These are phyloP conservation scores for Lucilia cuprina DNA, from an alignment of 1,140 invertebrate species.

Conservation along the genomic window DNA sequence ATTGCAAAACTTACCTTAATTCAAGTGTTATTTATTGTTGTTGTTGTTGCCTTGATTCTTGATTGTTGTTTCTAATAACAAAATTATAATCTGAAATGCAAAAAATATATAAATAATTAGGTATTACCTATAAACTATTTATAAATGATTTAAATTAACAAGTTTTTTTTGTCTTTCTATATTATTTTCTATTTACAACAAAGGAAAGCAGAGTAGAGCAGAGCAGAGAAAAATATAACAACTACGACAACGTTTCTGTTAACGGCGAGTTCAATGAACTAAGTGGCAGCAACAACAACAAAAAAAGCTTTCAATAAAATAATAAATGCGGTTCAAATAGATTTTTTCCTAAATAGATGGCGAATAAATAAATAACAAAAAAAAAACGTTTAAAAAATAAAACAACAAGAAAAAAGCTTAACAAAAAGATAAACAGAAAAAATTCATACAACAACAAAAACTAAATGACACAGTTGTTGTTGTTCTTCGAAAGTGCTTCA, in stretches of 20 bases:
- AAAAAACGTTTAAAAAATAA: neutral
- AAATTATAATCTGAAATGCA: neutral
- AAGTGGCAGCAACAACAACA: neutral
- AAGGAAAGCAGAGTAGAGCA: neutral
- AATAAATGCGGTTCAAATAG: slow-evolving; percentile 15
- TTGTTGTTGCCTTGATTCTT: neutral
- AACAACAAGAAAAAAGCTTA: neutral
- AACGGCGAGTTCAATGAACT: slow-evolving; percentile 21
- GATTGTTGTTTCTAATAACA: neutral
- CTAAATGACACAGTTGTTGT: too few species aligned
- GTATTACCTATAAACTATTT: neutral
- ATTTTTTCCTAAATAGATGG: neutral
- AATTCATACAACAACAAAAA: neutral
- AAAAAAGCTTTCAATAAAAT: slow-evolving; percentile 13
- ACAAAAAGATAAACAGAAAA: neutral
- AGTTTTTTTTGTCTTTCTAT: neutral
- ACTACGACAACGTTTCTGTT: neutral
- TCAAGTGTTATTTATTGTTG: neutral
- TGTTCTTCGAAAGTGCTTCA: neutral
- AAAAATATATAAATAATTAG: too few species aligned
- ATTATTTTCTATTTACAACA: slow-evolving; percentile 1
- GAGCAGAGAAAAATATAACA: slow-evolving; percentile 16
- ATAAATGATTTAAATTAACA: neutral
- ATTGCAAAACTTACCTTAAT: neutral
- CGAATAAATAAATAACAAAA: neutral